A percentile compares a stretch with the other conserved stretches of the same genome.
These are phyloP conservation scores for Thelaira solivaga DNA, from an alignment of 2,888 invertebrate genomes.

Conservation along the genomic window DNA sequence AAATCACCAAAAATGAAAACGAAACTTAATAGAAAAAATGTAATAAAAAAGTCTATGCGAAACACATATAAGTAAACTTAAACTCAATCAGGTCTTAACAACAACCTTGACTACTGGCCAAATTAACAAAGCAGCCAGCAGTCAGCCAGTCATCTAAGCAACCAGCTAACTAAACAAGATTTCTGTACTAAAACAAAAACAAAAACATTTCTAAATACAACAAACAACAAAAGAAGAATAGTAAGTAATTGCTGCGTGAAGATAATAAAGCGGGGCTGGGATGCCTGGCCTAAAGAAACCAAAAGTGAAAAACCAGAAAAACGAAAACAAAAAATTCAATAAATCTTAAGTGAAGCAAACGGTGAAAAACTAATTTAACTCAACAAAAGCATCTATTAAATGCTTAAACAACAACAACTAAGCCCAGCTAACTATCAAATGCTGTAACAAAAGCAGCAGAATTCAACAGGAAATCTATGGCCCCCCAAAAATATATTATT, in stretches of 20 bases:
- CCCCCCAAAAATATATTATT: constrained; percentile 10
- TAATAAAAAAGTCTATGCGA: constrained; percentile 12
- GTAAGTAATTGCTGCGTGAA: no score
- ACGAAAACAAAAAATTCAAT: constrained; percentile 13
- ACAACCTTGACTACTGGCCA: constrained; percentile 60
- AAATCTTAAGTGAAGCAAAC: constrained; percentile 25
- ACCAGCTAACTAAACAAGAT: constrained; percentile 16
- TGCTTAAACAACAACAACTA: constrained; percentile 51
- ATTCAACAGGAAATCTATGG: constrained; percentile 43
- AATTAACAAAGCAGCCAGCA: constrained; percentile 35
- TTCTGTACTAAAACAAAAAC: background rate
- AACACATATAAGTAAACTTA: constrained; percentile 13
- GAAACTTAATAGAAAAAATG: background rate
- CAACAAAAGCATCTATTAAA: constrained; percentile 30
- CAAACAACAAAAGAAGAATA: background rate
- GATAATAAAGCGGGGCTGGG: background rate
- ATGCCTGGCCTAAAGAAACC: background rate
- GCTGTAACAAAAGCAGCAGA: background rate
- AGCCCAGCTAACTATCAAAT: background rate
- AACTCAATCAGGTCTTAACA: constrained; percentile 48
- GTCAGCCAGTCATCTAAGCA: no score
- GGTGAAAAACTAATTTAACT: background rate
- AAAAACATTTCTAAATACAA: background rate
- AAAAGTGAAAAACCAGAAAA: background rate
- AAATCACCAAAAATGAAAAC: constrained; percentile 40